Conservation (phyloP, 2,113 vertebrate genomes). For the Rousettus leschenaultii region DNA sequence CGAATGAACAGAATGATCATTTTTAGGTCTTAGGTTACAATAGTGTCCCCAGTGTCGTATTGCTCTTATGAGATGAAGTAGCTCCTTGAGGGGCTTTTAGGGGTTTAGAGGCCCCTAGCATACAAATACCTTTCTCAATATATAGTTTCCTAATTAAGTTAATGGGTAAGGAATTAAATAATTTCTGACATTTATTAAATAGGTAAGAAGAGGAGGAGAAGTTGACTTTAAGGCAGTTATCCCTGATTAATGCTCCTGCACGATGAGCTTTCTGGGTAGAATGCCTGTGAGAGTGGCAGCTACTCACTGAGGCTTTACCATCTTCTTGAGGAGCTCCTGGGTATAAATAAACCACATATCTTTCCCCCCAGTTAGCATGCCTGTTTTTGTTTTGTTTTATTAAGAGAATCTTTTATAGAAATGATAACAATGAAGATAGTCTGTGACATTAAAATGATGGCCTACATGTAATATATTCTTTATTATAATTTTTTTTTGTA, state of each 20-base stretch:
- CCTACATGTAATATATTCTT: neutral
- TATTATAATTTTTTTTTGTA: conserved; percentile 8
- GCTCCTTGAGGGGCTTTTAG: neutral
- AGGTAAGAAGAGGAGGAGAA: conserved; percentile 2
- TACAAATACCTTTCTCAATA: neutral
- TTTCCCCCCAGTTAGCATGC: neutral
- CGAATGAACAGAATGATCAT: neutral
- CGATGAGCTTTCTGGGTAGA: neutral
- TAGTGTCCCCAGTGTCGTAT: neutral
- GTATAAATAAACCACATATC: neutral
- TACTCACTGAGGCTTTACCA: neutral
- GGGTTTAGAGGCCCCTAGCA: neutral
- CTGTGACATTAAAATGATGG: conserved; percentile 13
- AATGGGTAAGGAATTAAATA: neutral
- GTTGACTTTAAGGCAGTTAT: neutral
- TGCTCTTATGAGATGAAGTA: neutral
- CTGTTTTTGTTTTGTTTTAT: neutral
- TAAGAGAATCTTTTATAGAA: neutral
- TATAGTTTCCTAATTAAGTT: neutral
- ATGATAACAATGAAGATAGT: neutral
- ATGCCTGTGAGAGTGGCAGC: neutral
- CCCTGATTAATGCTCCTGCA: neutral
- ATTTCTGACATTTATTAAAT: neutral
- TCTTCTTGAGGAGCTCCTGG: neutral
- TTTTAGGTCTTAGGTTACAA: conserved; percentile 3